Base-by-base conservation (phyloP, 2,888 invertebrate species). In the Athalia cordata region DNA sequence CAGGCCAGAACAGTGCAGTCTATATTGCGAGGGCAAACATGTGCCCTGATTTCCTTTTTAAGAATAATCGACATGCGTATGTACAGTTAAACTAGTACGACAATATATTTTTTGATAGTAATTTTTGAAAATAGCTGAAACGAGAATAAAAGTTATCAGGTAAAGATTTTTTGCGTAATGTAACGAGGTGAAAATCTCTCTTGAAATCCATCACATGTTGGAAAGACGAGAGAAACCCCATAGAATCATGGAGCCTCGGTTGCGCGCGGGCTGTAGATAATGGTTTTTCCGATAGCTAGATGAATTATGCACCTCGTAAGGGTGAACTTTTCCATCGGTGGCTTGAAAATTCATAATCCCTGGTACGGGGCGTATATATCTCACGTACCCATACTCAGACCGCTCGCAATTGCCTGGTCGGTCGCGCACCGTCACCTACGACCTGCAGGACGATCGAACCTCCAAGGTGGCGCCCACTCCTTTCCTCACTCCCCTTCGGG, bases 271-370 rank as follows among this genome's bases (percentile, higher is more conserved):
- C 52, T 75, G 61, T 15, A 29, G 50, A 29, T 62, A 75, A 75
- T 75, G 62, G 62, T 62, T 75, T 75, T 75, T 75, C 75, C 75
- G 62, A 75, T 75, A 75, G 61, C 29, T 45, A 62, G 62, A 62
- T 75, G 64, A 75, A 75, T 75, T 75, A 75, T 75, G 75, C 62
- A 64, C 75, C 75, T 62, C 49, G 62, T 47, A 64, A 75, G 61
- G 64, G 75, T 64, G 62, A 75, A 75, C 50, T 75, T 75, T 62
- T 75, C 74, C 74, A 75, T 62, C 61, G 61, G 15, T 7, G 62
- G 9, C 15, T 62, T 62, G 74, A 64, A 75, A 75, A 75, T 75
- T 75, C 75, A 75, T 75, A 75, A 75, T 75, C 62, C 62, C 75
- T 15, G 13, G 62, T n/a, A 55, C 55, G 55, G 55, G 59, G 47